A percentile compares a stretch with the other conserved stretches of the same genome.
Conservation (phyloP, 2,797 vertebrate species). For the Okamejei kenojei region DNA sequence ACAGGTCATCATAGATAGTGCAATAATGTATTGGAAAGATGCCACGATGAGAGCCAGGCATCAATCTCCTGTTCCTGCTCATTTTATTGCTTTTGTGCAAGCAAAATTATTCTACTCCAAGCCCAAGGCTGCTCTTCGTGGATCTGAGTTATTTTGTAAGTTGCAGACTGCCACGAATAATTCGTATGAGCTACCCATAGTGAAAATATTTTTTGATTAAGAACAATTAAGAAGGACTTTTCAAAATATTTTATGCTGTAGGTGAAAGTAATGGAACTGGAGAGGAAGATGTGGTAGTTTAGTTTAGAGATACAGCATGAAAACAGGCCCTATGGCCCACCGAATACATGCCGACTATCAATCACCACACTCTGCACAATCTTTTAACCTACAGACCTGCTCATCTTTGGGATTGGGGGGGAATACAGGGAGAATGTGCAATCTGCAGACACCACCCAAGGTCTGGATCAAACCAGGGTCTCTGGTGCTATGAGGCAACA, state of each 20-base stretch:
- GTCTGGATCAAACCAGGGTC: too few species aligned
- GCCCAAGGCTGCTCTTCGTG: not conserved
- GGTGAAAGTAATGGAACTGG: not conserved
- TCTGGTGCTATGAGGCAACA: too few species aligned
- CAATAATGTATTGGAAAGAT: not conserved
- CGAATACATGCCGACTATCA: too few species aligned
- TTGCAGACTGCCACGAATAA: not conserved
- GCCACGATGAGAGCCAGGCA: not conserved
- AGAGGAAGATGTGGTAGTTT: not conserved
- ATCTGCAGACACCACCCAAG: too few species aligned
- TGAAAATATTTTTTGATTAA: not conserved
- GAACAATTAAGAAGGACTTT: not conserved
- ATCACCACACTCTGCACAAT: too few species aligned
- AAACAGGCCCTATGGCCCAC: too few species aligned
- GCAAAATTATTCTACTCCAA: not conserved
- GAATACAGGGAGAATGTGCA: too few species aligned
- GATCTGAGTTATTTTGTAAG: not conserved
- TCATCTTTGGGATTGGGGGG: too few species aligned
- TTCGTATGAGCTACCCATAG: not conserved
- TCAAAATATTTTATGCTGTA: not conserved
- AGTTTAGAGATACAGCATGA: too few species aligned
- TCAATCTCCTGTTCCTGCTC: not conserved
- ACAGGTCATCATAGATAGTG: not conserved
- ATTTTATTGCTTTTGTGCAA: not conserved
- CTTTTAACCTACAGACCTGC: too few species aligned